Conservation (phyloP, 2,113 vertebrate species). For the Embiotoca jacksoni region DNA sequence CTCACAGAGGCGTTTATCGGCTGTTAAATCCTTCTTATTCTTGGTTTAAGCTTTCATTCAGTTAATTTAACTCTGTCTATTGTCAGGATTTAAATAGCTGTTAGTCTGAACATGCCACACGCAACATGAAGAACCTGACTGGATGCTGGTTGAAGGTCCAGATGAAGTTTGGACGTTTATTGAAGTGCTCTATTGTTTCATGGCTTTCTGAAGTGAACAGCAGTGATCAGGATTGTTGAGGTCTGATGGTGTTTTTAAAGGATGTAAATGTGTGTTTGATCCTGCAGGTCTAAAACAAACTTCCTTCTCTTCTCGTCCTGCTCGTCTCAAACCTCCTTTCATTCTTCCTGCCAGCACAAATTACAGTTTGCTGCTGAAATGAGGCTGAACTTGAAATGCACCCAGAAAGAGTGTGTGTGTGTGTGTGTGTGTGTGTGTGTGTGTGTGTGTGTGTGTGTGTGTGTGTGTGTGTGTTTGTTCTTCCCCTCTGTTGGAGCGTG, state of each 20-base stretch:
- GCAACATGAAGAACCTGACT: conserved; percentile 57
- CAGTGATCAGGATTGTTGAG: neutral
- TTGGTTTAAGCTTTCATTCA: conserved; percentile 36
- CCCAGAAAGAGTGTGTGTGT: neutral
- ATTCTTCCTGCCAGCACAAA: conserved; percentile 46
- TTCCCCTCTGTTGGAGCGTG: conserved; percentile 45
- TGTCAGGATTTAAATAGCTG: conserved; percentile 57
- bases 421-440: neutral
- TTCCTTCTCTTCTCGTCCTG: conserved; percentile 8
- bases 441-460: neutral
- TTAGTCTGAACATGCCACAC: conserved; percentile 55
- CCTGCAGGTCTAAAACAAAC: neutral
- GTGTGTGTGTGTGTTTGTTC: neutral
- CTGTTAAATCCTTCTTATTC: conserved; percentile 20
- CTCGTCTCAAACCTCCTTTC: conserved; percentile 40
- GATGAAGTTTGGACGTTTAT: conserved; percentile 14
- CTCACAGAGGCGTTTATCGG: conserved; percentile 12
- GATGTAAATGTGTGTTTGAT: neutral
- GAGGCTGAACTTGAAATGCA: conserved; percentile 58
- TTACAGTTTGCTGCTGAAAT: conserved; percentile 53
- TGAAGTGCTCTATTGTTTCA: conserved; percentile 16
- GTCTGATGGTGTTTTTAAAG: conserved; percentile 3
- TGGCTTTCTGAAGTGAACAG: neutral
- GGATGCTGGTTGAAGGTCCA: conserved; percentile 37
- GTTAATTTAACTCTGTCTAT: conserved; percentile 46